Evolutionary conservation across 2,888 invertebrate genomes (phyloP).

Genomic region (Cerceris rybyensis): DNA sequence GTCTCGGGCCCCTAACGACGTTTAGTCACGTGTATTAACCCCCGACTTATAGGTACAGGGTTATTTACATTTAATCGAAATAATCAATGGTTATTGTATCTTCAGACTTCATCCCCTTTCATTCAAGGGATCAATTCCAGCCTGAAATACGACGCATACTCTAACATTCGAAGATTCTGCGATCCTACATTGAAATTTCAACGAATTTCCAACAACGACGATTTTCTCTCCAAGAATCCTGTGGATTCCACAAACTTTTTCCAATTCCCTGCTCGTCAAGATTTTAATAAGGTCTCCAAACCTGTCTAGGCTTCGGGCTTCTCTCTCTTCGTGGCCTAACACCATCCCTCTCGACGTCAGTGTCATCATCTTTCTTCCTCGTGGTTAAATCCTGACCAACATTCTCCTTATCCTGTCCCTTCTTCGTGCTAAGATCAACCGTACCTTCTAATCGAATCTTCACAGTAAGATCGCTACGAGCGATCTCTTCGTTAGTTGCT

Average conservation of each 20-base stretch:
- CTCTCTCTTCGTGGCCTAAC: conserved; percentile 75
- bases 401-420: conserved; percentile 78
- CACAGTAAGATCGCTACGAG: conserved; percentile 70
- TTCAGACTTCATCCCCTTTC: background rate
- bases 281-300: conserved; percentile 79
- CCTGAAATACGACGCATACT: conserved; percentile 1
- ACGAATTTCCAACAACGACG: conserved; percentile 16
- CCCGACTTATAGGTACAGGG: conserved; percentile 3
- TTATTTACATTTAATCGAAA: conserved; percentile 22
- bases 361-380: conserved; percentile 75
- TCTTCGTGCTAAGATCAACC: conserved; percentile 78
- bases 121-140: background rate
- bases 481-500: conserved; percentile 57
- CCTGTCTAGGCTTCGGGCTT: conserved; percentile 79
- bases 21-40: background rate
- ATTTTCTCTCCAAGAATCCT: background rate
- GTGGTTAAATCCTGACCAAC: conserved; percentile 78
- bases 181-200: conserved; percentile 8
- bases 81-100: background rate
- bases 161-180: conserved; percentile 9
- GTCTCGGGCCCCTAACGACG: conserved; percentile 6
- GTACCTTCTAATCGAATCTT: conserved; percentile 79
- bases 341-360: conserved; percentile 70
- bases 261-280: no score
- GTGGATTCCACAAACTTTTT: no score